phyloP scores from a whole-genome alignment of 1,140 invertebrate genomes.

The Lordiphosa stackelbergi region DNA sequence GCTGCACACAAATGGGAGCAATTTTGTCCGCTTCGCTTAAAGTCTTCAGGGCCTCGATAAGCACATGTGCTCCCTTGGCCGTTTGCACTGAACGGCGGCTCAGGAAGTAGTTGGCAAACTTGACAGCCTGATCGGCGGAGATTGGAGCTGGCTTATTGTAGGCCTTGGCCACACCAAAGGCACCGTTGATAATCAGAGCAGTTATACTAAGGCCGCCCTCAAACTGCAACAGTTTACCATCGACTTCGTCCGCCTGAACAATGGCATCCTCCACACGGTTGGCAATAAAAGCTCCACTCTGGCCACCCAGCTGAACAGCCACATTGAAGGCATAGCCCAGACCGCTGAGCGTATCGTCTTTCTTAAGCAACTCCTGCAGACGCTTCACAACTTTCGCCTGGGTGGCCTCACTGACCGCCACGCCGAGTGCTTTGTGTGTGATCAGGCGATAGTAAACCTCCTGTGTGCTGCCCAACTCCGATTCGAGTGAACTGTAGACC shows the following conservation, averaged over 20 bases:
- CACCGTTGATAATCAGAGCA: conserved; percentile 78
- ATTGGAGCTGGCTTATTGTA: conserved; percentile 86
- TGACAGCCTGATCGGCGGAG: conserved; percentile 87
- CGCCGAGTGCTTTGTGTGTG: conserved; percentile 55
- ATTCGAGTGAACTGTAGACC: conserved; percentile 51
- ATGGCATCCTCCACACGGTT: conserved; percentile 93
- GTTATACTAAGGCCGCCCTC: conserved; percentile 90
- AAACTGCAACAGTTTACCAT: conserved; percentile 92
- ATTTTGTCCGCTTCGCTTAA: conserved; percentile 60
- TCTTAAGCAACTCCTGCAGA: conserved; percentile 84
- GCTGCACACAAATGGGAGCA: conserved; percentile 86
- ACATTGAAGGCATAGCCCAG: conserved; percentile 91
- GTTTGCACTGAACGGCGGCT: conserved; percentile 93
- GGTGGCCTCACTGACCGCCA: conserved; percentile 72
- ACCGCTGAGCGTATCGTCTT: conserved; percentile 86
- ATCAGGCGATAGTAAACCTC: conserved; percentile 69
- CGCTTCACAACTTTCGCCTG: conserved; percentile 82
- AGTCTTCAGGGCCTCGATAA: conserved; percentile 87
- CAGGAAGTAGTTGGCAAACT: conserved; percentile 94
- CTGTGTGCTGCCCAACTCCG: conserved; percentile 49
- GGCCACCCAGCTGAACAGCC: conserved; percentile 82
- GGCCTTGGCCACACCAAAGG: conserved; percentile 83
- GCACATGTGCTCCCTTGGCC: conserved; percentile 86
- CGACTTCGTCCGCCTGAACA: conserved; percentile 96
- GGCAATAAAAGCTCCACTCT: conserved; percentile 84